phyloP scores from a whole-genome alignment of 2,888 invertebrate genomes.

The Hirtodrosophila histrioides region DNA sequence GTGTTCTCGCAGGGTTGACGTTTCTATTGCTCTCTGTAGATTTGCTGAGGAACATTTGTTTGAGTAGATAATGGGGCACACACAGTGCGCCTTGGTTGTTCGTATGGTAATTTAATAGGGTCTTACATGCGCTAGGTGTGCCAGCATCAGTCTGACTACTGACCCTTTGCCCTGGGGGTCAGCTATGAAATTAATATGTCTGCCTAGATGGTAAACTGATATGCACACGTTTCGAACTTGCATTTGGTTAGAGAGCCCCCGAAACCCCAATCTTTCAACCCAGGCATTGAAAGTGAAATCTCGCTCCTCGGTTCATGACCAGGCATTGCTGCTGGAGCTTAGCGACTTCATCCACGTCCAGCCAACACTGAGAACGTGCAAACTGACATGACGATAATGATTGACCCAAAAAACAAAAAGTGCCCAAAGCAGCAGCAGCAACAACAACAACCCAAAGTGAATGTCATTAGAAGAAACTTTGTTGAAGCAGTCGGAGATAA shows the following conservation, averaged over 20 bases:
- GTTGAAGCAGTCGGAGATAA: slow-evolving; percentile 67
- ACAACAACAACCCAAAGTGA: slow-evolving; percentile 47
- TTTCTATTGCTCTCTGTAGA: slow-evolving; percentile 72
- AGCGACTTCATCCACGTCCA: slow-evolving; percentile 41
- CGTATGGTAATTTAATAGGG: slow-evolving; percentile 70
- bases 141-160: slow-evolving; percentile 45
- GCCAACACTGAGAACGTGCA: slow-evolving; percentile 58
- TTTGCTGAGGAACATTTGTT: slow-evolving; percentile 73
- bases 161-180: slow-evolving; percentile 57
- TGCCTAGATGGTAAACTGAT: slow-evolving; percentile 53
- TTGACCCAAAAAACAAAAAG: slow-evolving; percentile 68
- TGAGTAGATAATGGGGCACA: slow-evolving; percentile 73
- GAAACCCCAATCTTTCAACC: slow-evolving; percentile 61
- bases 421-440: slow-evolving; percentile 41
- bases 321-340: slow-evolving; percentile 57
- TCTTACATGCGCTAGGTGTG: slow-evolving; percentile 26
- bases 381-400: slow-evolving; percentile 77
- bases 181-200: slow-evolving; percentile 62
- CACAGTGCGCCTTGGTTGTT: slow-evolving; percentile 28
- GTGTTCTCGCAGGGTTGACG: slow-evolving; percentile 59
- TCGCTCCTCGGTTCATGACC: slow-evolving; percentile 44
- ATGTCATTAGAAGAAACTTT: slow-evolving; percentile 74
- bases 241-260: slow-evolving; percentile 19
- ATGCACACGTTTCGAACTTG: slow-evolving; percentile 16
- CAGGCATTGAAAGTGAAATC: slow-evolving; percentile 78